Base-by-base conservation (phyloP, 2,113 vertebrate species). In the Syngnathoides biaculeatus region DNA sequence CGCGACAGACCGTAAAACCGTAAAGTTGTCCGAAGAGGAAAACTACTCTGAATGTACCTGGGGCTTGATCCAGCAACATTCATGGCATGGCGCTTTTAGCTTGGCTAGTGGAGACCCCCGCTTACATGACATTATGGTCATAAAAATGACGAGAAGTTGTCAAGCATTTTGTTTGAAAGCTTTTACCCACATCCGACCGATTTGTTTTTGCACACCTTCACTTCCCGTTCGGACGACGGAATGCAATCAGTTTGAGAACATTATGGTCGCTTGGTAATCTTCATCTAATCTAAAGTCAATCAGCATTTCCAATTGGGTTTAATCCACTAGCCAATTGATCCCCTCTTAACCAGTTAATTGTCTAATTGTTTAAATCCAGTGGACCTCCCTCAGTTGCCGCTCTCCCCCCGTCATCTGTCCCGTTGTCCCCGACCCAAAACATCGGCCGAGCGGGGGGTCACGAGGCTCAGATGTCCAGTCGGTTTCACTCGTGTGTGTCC, bases 291-390 rank as follows among this genome's bases (percentile, higher is more conserved):
- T 83, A 67, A 84, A 83, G 79, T 79, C 64, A 71, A 86, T 85
- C 67, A 79, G 52, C 39, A 72, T 81, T 83, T 74, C 75, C 65
- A 71, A 65, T 81, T 84, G 68, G 66, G 67, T 73, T 38, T 83
- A 82, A 86, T 85, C 76, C 70, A 4, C 14, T 59, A 38, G 74
- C 63, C 61, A 15, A 81, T 72, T 88, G 77, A 89, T 82, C 83
- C 86, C 86, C 11, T 84, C 79, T 86, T 91, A 89, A 74, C 74
- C 43, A 66, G 69, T 67, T 85, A 89, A 88, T 88, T 87, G 66
- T 74, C 73, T 88, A 87, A 90, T 88, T 85, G 75, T 83, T 76
- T 84, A 78, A 89, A 69, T 87, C 81, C 84, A 81, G 20, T 43
- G 78, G 69, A 30, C 62, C 11, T 43, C 8, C 60, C 27, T 72